phyloP scores from a whole-genome alignment of 2,797 vertebrate genomes.

The Spizella passerina region DNA sequence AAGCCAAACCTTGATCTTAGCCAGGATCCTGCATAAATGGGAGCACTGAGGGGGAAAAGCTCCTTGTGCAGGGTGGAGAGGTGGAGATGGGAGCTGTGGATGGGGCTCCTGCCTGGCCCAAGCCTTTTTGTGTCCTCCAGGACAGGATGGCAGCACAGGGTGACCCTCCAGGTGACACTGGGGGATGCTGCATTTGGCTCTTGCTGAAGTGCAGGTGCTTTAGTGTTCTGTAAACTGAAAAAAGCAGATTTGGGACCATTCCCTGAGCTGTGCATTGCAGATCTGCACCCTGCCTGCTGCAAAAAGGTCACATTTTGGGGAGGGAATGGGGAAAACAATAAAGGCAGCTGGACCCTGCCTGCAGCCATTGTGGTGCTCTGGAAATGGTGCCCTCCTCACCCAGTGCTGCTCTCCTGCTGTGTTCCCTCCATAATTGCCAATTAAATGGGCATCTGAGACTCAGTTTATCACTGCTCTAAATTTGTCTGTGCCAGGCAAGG shows the following conservation, averaged over 20 bases:
- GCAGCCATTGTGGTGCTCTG: background rate
- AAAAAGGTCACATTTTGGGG: background rate
- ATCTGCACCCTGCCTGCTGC: background rate
- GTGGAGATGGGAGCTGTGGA: background rate
- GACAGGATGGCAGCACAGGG: too few species aligned
- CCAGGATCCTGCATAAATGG: background rate
- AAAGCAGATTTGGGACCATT: background rate
- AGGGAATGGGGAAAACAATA: background rate
- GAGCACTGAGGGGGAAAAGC: background rate
- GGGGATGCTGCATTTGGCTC: background rate
- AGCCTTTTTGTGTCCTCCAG: background rate
- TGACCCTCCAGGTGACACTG: background rate
- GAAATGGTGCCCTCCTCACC: background rate
- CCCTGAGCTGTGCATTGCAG: background rate
- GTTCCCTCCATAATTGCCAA: background rate
- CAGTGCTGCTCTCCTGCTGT: background rate
- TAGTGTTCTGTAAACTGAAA: background rate
- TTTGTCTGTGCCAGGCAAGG: background rate
- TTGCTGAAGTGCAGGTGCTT: background rate
- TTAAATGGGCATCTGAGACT: background rate
- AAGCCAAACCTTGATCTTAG: background rate
- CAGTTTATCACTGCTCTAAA: background rate
- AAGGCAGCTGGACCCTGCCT: background rate
- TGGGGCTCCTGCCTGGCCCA: background rate
- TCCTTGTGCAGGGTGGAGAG: background rate